A percentile compares a stretch with the other conserved stretches of the same genome.
Conservation (phyloP, 2,888 invertebrate genomes). For the Drosophila nigricruria region DNA sequence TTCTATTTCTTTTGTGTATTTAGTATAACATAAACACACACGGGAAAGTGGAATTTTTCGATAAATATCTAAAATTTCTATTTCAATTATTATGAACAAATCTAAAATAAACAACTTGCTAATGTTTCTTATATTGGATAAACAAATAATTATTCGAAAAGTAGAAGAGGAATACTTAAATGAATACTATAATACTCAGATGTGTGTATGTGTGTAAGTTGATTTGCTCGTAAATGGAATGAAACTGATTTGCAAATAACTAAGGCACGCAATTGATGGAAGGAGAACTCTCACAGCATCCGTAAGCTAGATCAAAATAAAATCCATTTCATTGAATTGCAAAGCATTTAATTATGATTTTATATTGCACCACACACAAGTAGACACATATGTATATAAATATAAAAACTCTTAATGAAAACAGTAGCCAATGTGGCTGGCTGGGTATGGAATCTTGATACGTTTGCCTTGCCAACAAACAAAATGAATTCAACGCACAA, state of each 20-base stretch:
- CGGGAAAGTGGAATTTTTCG: not conserved
- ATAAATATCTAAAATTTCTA: not conserved
- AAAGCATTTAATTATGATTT: constrained; percentile 17
- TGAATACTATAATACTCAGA: constrained; percentile 29
- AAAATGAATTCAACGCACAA: constrained; percentile 24
- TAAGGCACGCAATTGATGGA: not conserved
- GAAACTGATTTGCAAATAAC: constrained; percentile 46
- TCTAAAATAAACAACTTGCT: not conserved
- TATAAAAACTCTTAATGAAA: constrained; percentile 19
- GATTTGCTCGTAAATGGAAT: constrained; percentile 70
- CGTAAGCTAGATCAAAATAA: constrained; percentile 25
- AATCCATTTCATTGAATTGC: constrained; percentile 37
- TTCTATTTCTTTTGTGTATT: not conserved
- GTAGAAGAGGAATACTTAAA: constrained; percentile 19
- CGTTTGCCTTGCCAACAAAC: constrained; percentile 20
- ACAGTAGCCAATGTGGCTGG: not conserved
- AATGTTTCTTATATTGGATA: not conserved
- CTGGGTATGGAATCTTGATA: constrained; percentile 25
- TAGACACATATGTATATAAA: not conserved
- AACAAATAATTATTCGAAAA: not conserved
- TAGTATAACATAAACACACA: not conserved
- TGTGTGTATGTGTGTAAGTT: constrained; percentile 12
- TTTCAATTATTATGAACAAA: not conserved
- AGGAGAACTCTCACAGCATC: not conserved
- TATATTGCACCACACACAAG: constrained; percentile 28